phyloP scores from a whole-genome alignment of 2,797 vertebrate genomes.

The Phoeniculus purpureus region DNA sequence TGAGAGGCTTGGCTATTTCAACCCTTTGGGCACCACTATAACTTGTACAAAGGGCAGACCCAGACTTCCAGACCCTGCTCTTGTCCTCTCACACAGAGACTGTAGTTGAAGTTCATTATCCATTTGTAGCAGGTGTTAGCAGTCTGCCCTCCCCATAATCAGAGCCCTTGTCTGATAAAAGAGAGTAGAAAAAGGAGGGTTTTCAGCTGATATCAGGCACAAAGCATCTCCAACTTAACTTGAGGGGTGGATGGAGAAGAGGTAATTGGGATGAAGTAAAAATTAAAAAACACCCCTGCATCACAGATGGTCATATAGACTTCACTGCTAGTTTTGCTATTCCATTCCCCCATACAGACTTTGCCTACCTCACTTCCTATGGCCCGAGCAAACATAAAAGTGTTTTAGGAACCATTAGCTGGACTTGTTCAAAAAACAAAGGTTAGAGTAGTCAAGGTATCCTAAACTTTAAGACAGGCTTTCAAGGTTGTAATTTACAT shows the following conservation, averaged over 20 bases:
- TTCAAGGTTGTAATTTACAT: slow-evolving; percentile 7
- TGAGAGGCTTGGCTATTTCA: neutral
- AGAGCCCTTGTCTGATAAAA: neutral
- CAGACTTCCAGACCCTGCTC: neutral
- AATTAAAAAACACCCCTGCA: neutral
- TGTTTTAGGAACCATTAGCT: neutral
- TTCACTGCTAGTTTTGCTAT: neutral
- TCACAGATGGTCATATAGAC: fast-evolving
- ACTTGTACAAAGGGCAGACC: neutral
- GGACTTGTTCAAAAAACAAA: neutral
- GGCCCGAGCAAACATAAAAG: neutral
- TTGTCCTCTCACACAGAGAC: neutral
- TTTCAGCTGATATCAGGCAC: neutral
- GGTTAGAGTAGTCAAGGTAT: neutral
- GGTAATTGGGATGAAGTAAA: neutral
- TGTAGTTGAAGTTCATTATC: neutral
- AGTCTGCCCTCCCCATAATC: neutral
- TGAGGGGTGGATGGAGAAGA: fast-evolving
- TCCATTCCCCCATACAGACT: neutral
- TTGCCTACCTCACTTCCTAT: neutral
- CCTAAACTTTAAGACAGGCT: slow-evolving; percentile 16
- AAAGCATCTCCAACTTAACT: neutral
- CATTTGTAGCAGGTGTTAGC: neutral
- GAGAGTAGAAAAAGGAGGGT: neutral
- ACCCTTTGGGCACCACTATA: neutral